Evolutionary conservation across 2,888 invertebrate species (phyloP), one percentile per base, ranked within the genome.

Genomic region (Molanna angustata): DNA sequence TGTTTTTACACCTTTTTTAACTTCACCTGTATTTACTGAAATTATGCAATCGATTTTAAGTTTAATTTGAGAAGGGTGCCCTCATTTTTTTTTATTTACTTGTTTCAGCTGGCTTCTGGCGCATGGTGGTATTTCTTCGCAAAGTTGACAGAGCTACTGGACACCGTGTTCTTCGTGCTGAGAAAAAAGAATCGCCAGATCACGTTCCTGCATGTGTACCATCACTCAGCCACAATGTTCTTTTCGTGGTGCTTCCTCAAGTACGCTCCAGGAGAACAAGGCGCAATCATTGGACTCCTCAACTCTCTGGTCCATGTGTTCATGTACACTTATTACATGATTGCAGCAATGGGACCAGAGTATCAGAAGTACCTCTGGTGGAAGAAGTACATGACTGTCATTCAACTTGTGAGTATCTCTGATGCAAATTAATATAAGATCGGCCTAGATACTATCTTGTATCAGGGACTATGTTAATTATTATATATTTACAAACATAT

Each of bases 181-280:
- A 80, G 94, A 40, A 94, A 94, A 72, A 70, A 79, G 73, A 62
- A 79, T 73, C 68, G 80, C 42, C 94, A 94, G 69, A 85, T 94
- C 1, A 85, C 91, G 0, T 90, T 92, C 64, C 80, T 95, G 19
- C 94, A 95, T 66, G 83, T 94, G 1, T 94, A 93, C 65, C 94
- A 95, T 68, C 94, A 95, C 67, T 80, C 86, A 0, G 69, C 82
- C 45, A 89, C 88, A 71, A 88, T 86, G 60, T 65, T 88, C 27
- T 83, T 85, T 62, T 83, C 85, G 0, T 91, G 89, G 89, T 80
- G 82, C 3, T 84, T 84, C 58, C 69, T 86, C 19, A 86, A 87
- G 67, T 90, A 84, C 66, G 76, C 85, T 54, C 86, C 89, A 43
- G 86, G 86, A 31, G 86, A 87, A 17, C 88, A 86, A 48, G 82